A percentile compares a stretch with the other conserved stretches of the same genome.
Conservation (phyloP, 53 echinoderm and acorn worm genomes). For the Echinarachnius parma region DNA sequence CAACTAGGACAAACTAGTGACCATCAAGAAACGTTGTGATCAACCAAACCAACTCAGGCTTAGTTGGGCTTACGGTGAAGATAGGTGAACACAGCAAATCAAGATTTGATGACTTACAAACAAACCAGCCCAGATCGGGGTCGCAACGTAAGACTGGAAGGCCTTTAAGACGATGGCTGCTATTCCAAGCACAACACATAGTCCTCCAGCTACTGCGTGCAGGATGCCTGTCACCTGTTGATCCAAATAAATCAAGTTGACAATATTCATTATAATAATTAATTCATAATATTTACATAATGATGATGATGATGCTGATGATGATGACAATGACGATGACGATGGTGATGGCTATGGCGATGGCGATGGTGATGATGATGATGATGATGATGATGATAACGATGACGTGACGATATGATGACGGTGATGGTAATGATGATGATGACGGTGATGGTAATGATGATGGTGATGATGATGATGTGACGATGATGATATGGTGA, state of each 20-base stretch:
- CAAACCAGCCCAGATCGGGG: conserved; percentile 5
- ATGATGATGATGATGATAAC: too few relatives aligned
- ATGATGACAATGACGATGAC: not conserved
- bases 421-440: too few relatives aligned
- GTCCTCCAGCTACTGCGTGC: conserved; percentile 15
- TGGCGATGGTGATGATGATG: too few relatives aligned
- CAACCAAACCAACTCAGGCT: too few relatives aligned
- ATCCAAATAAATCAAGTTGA: not conserved
- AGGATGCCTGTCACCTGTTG: conserved; percentile 20
- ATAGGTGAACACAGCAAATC: too few relatives aligned
- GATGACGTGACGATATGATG: too few relatives aligned
- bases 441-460: too few relatives aligned
- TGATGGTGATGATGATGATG: not conserved
- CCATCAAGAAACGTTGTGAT: too few relatives aligned
- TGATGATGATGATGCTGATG: not conserved
- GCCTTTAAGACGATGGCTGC: conserved; percentile 15
- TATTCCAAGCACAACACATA: conserved; percentile 10
- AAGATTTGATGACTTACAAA: conserved; percentile 18
- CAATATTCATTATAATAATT: not conserved
- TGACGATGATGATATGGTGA: not conserved
- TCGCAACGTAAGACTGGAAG: not conserved
- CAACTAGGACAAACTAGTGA: too few relatives aligned
- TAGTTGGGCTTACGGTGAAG: too few relatives aligned
- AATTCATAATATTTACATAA: too few relatives aligned
- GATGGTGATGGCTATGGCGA: not conserved